Evolutionary conservation across 2,797 vertebrate genomes (phyloP).

Genomic region (Silurus aristotelis): DNA sequence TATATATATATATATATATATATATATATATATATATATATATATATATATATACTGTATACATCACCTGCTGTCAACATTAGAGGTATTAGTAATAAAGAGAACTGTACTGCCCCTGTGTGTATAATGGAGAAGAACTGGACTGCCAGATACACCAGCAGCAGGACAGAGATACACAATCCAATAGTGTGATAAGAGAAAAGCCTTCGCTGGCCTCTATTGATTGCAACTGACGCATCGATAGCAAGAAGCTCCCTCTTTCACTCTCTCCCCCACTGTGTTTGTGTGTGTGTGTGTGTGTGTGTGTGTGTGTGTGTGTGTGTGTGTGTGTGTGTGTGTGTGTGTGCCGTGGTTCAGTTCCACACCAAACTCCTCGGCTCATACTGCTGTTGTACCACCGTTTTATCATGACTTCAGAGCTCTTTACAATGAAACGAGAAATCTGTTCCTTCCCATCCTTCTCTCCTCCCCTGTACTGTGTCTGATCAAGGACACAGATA

Average conservation of each 20-base stretch:
- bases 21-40: no score
- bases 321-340: no score
- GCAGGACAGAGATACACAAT: constrained; percentile 45
- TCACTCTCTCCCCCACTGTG: neutral
- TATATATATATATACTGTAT: neutral
- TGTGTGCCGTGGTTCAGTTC: constrained; percentile 9
- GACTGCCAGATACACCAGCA: constrained; percentile 32
- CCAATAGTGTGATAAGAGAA: constrained; percentile 51
- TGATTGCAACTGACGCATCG: constrained; percentile 39
- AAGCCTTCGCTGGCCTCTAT: constrained; percentile 43
- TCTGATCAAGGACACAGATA: constrained; percentile 51
- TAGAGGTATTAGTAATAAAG: neutral
- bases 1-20: no score
- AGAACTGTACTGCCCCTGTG: neutral
- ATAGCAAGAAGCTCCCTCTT: constrained; percentile 28
- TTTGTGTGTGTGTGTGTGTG: neutral
- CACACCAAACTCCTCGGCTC: constrained; percentile 34
- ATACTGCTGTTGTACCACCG: constrained; percentile 20
- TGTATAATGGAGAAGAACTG: constrained; percentile 38
- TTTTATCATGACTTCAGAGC: constrained; percentile 44
- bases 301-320: neutral
- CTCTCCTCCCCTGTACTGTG: constrained; percentile 27
- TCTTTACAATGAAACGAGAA: constrained; percentile 34
- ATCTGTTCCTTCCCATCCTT: constrained; percentile 34
- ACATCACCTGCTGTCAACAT: neutral